These are phyloP conservation scores for Mylabris phalerata DNA, from an alignment of 1,140 invertebrate genomes.

Conservation along the genomic window DNA sequence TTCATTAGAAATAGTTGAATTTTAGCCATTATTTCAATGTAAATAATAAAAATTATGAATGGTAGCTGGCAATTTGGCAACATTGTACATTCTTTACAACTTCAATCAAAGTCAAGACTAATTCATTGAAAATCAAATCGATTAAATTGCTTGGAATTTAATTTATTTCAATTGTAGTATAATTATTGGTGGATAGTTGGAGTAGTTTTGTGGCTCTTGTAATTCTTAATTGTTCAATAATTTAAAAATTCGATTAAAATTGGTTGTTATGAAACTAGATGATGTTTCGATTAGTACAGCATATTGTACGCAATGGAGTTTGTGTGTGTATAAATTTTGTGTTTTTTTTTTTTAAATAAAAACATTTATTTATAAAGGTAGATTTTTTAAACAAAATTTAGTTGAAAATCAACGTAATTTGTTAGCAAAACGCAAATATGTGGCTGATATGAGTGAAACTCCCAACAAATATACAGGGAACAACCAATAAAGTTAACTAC, in stretches of 20 bases:
- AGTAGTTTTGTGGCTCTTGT: background rate
- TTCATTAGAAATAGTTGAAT: no score
- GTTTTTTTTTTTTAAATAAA: conserved; percentile 27
- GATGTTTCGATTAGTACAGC: conserved; percentile 29
- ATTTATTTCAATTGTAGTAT: no score
- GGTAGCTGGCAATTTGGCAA: conserved; percentile 28
- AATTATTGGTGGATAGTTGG: no score
- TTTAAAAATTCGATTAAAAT: background rate
- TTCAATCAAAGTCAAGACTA: conserved; percentile 22
- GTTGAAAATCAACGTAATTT: background rate
- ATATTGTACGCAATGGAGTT: conserved; percentile 40
- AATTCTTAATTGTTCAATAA: background rate
- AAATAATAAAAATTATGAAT: conserved; percentile 20
- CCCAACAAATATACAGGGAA: background rate
- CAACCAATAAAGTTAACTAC: conserved; percentile 18
- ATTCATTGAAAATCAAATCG: no score
- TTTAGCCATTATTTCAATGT: no score
- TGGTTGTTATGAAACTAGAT: conserved; percentile 21
- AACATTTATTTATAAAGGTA: conserved; percentile 21
- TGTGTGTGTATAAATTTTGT: conserved; percentile 30
- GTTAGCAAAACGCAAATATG: background rate
- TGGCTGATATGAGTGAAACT: no score
- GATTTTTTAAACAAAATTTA: background rate
- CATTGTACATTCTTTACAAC: conserved; percentile 30
- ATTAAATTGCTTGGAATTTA: no score